Base-by-base conservation (phyloP, 2,797 vertebrate species). In the Protonibea diacanthus region DNA sequence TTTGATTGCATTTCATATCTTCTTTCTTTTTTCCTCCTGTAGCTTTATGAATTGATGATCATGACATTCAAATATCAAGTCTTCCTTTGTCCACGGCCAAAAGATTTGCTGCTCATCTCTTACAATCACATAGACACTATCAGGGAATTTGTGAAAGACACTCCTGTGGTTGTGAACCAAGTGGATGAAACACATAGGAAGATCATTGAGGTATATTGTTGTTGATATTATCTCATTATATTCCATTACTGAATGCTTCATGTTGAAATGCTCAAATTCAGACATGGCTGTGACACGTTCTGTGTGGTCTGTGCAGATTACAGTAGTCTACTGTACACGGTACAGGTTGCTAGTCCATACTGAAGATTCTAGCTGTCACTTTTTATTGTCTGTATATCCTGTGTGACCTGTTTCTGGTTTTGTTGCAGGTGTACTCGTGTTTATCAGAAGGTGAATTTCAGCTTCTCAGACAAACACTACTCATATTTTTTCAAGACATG, bases 1-100 rank as follows among this genome's bases (percentile, higher is more conserved):
- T 58, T 69, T 44, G 21, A 56, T 40, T 45, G 12, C 58, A 63
- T 27, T 17, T 45, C 13, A 20, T 25, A 57, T 23, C 1, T 8
- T 53, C 3, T 55, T n/a, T 21, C 2, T 65, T 64, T 79, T 81
- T 1, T 57, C 51, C 7, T 42, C 49, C 17, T 90, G 47, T 80
- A 99, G 98, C 96, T 99, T 10, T 99, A 98, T 20, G 97, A 99
- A 77, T 93, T 99, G 82, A 97, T 97, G 96, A 94, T 96, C 0
- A 99, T 99, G 98, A 96, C 97, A 12, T 97, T 99, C 93, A 99
- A 99, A 82, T 96, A 98, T 75, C 98, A 99, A 93, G 93, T 99
- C 18, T 81, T 97, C 71, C 94, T 97, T 29, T 98, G 98, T 88
- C 97, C 97, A 44, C 95, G 96, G 9, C 97, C 97, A 47, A 97